Conservation (phyloP, 2,797 vertebrate species). For the Anisognathus igniventris region DNA sequence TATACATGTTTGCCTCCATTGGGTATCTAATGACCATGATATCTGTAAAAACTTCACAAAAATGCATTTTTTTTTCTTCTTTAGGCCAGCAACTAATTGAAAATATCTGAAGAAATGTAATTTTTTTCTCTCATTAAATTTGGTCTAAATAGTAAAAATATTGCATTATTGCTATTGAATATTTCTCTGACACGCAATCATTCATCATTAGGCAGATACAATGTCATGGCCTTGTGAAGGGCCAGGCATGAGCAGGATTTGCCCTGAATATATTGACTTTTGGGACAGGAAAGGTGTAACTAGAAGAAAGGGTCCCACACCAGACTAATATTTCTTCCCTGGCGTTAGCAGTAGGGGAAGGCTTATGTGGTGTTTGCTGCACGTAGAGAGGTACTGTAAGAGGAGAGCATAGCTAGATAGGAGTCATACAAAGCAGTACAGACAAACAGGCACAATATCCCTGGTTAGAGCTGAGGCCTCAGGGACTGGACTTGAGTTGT, state of each 20-base stretch:
- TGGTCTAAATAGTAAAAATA: constrained; percentile 49
- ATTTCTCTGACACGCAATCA: constrained; percentile 4
- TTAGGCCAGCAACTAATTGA: not conserved
- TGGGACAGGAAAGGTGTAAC: not conserved
- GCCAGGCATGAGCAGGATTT: not conserved
- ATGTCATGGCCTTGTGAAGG: not conserved
- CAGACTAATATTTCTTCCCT: not conserved
- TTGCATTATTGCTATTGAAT: constrained; percentile 14
- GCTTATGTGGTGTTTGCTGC: not conserved
- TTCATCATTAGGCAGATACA: constrained; percentile 27
- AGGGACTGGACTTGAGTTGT: not conserved
- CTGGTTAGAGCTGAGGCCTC: not conserved
- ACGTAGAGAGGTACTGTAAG: not conserved
- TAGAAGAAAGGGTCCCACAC: not conserved
- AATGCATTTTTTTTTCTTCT: not conserved
- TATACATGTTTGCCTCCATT: not conserved
- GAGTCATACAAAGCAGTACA: not conserved
- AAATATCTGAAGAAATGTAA: not conserved
- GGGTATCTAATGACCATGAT: not conserved
- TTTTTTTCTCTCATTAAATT: constrained; percentile 1
- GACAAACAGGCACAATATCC: not conserved
- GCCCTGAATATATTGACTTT: not conserved
- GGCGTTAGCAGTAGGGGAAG: rapidly evolving
- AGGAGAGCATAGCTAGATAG: not conserved
- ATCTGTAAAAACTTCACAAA: not conserved